Evolutionary conservation across 2,797 vertebrate species (phyloP).

Genomic region (Leuciscus waleckii): DNA sequence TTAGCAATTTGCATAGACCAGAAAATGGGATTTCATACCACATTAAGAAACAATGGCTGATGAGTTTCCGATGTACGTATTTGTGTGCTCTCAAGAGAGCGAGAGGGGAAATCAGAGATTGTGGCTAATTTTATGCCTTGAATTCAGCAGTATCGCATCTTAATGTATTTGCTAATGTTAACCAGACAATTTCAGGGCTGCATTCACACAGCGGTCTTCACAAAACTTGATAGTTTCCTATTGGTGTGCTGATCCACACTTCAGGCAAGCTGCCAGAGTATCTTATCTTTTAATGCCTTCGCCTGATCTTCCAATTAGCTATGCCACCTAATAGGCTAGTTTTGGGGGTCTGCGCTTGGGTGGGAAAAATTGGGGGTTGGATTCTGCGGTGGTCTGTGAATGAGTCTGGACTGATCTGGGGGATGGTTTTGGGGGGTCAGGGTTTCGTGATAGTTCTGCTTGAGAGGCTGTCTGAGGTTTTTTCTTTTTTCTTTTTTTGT

Average conservation of each 20-base stretch:
- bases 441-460: constrained; percentile 91
- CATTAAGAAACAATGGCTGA: constrained; percentile 84
- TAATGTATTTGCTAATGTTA: constrained; percentile 36
- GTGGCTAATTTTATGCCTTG: constrained; percentile 3
- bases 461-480: constrained; percentile 85
- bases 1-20: constrained; percentile 58
- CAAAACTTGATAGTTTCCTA: constrained; percentile 86
- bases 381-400: constrained; percentile 43
- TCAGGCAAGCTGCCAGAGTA: constrained; percentile 88
- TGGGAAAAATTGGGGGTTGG: constrained; percentile 39
- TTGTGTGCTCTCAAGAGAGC: constrained; percentile 35
- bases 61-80: constrained; percentile 68
- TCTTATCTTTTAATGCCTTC: constrained; percentile 93
- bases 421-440: constrained; percentile 60
- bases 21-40: constrained; percentile 70
- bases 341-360: constrained; percentile 45
- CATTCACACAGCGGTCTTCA: constrained; percentile 74
- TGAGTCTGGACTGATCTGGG: constrained; percentile 41
- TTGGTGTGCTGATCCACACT: constrained; percentile 86
- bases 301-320: constrained; percentile 93
- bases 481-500: constrained; percentile 77
- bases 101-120: constrained; percentile 31
- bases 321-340: constrained; percentile 89
- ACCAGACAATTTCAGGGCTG: constrained; percentile 23
- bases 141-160: constrained; percentile 36